Evolutionary conservation across 1,140 invertebrate genomes (phyloP).

Genomic region (Physella acuta): DNA sequence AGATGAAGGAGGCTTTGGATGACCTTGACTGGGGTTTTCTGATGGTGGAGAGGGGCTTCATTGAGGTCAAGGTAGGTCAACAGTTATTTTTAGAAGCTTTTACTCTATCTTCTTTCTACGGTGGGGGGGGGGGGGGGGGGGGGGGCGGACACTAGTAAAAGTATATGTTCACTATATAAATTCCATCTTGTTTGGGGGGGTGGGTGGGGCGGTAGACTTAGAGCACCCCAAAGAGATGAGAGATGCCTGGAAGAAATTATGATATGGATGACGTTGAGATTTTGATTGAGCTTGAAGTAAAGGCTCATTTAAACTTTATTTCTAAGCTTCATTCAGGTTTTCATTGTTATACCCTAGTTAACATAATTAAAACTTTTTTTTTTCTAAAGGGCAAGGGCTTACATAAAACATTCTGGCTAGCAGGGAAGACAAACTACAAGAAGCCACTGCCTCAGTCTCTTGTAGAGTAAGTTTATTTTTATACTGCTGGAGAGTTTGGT

Average conservation of each 20-base stretch:
- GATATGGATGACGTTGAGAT: background rate
- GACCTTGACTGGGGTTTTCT: slow-evolving; percentile 43
- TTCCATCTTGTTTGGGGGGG: no score
- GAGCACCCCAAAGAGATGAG: no score
- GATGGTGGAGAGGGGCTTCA: slow-evolving; percentile 43
- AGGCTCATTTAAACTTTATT: background rate
- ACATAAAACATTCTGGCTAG: slow-evolving; percentile 47
- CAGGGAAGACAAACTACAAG: slow-evolving; percentile 43
- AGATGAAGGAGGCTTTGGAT: slow-evolving; percentile 41
- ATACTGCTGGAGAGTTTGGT: no score
- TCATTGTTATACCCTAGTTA: background rate
- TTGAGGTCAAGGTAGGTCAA: slow-evolving; percentile 49
- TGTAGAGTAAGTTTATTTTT: slow-evolving; percentile 30
- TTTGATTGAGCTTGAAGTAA: background rate
- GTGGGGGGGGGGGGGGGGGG: no score
- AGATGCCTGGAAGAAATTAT: no score
- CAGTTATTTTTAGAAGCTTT: background rate
- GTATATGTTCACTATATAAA: no score
- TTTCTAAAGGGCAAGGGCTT: slow-evolving; percentile 45
- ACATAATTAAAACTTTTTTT: background rate
- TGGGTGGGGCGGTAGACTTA: no score
- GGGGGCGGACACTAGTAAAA: no score
- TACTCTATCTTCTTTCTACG: background rate
- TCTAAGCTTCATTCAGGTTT: background rate
- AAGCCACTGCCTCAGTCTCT: slow-evolving; percentile 41